phyloP scores from a whole-genome alignment of 2,797 vertebrate species.

The Gobio occitaniae region DNA sequence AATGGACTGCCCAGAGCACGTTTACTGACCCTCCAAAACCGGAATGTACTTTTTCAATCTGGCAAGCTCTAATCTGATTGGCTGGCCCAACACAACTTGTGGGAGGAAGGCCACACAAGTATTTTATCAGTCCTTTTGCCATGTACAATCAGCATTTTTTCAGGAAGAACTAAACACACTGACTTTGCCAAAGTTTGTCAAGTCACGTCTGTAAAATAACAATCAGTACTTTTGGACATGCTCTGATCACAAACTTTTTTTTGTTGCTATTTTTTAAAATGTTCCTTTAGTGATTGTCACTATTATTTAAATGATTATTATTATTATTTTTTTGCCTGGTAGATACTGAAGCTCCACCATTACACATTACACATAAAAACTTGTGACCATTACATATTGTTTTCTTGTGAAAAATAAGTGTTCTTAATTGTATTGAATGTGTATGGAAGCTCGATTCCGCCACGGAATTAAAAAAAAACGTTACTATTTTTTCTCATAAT shows the following conservation, averaged over 20 bases:
- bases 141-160: constrained; percentile 1
- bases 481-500: no score
- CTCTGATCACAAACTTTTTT: neutral
- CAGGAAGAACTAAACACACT: neutral
- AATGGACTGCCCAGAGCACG: neutral
- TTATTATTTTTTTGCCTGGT: neutral
- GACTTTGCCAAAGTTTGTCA: neutral
- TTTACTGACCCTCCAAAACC: neutral
- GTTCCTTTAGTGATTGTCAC: neutral
- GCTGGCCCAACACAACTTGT: neutral
- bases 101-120: neutral
- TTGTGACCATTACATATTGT: no score
- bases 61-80: constrained; percentile 10
- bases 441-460: no score
- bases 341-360: neutral
- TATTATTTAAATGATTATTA: neutral
- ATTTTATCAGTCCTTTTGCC: neutral
- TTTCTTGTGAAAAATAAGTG: neutral
- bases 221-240: neutral
- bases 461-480: no score
- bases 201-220: neutral
- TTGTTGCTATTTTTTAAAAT: neutral
- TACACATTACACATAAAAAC: no score
- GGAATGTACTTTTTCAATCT: neutral
- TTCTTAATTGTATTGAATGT: neutral